Percentiles rank a stretch among this genome's conserved stretches.
Evolutionary conservation across 1,140 invertebrate genomes (phyloP).

Genomic region (Drosophila pandora): DNA sequence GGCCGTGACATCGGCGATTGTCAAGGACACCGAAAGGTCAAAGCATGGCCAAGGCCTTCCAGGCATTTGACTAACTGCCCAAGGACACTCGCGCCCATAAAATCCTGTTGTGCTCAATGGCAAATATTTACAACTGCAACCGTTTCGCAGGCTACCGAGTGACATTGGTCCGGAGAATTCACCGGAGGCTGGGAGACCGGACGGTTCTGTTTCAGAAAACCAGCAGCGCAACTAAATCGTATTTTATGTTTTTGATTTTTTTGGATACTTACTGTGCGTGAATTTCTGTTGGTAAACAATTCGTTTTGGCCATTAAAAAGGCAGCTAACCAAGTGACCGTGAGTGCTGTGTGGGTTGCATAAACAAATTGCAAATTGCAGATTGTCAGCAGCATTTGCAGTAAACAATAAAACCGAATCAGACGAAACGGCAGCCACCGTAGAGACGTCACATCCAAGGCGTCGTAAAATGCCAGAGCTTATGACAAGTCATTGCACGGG

Average conservation of each 20-base stretch:
- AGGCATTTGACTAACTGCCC: constrained; percentile 38
- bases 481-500: constrained; percentile 48
- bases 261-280: constrained; percentile 57
- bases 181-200: constrained; percentile 1
- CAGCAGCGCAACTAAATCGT: constrained; percentile 72
- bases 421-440: constrained; percentile 16
- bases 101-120: constrained; percentile 30
- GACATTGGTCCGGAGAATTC: constrained; percentile 26
- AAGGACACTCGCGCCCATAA: constrained; percentile 62
- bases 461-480: constrained; percentile 47
- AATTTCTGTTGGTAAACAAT: constrained; percentile 64
- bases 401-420: constrained; percentile 11
- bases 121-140: constrained; percentile 71
- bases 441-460: neutral
- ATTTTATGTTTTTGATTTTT: constrained; percentile 57
- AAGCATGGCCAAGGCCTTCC: constrained; percentile 39
- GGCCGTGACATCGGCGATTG: constrained; percentile 24
- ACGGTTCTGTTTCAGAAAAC: constrained; percentile 12
- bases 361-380: constrained; percentile 12
- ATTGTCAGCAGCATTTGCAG: neutral
- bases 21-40: constrained; percentile 39
- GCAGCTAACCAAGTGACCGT: constrained; percentile 24
- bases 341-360: constrained; percentile 39
- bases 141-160: constrained; percentile 54
- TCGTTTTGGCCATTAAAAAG: constrained; percentile 74